Conservation (phyloP, 2,113 vertebrate genomes). For the Vireo altiloquus region DNA sequence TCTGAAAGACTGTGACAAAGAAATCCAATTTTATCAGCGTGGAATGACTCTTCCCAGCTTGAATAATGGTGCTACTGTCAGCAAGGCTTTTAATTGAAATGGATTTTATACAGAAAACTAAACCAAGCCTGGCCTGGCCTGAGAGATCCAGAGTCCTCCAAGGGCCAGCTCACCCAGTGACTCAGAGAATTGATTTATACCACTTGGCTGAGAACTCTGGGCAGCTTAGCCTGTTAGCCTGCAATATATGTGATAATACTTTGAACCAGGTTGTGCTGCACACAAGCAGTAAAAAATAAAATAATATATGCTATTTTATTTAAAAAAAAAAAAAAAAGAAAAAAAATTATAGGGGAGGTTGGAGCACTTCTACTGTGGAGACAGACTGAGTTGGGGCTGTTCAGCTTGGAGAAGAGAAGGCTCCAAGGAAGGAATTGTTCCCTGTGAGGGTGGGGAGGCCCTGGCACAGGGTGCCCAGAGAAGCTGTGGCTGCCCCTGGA, state of each 20-base stretch:
- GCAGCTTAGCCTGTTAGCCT: background rate
- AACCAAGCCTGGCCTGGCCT: background rate
- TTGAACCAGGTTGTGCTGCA: background rate
- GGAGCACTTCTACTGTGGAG: background rate
- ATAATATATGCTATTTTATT: background rate
- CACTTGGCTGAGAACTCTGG: background rate
- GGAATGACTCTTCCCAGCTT: background rate
- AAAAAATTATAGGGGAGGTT: background rate
- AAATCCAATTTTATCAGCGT: background rate
- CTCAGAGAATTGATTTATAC: background rate
- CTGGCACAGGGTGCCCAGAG: background rate
- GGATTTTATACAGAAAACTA: background rate
- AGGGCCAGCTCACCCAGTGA: background rate
- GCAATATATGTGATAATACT: background rate
- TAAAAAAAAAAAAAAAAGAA: no score
- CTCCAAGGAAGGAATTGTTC: background rate
- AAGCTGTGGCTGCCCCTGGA: background rate
- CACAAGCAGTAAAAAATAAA: background rate
- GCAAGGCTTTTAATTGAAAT: background rate
- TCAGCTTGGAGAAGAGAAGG: background rate
- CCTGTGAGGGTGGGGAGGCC: background rate
- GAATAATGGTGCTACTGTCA: background rate
- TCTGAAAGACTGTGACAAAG: constrained; percentile 9
- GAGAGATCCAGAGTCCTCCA: background rate
- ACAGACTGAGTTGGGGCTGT: background rate